A percentile compares a stretch with the other conserved stretches of the same genome.
Conservation (phyloP, 1,140 invertebrate species). For the Leptopilina clavipes region DNA sequence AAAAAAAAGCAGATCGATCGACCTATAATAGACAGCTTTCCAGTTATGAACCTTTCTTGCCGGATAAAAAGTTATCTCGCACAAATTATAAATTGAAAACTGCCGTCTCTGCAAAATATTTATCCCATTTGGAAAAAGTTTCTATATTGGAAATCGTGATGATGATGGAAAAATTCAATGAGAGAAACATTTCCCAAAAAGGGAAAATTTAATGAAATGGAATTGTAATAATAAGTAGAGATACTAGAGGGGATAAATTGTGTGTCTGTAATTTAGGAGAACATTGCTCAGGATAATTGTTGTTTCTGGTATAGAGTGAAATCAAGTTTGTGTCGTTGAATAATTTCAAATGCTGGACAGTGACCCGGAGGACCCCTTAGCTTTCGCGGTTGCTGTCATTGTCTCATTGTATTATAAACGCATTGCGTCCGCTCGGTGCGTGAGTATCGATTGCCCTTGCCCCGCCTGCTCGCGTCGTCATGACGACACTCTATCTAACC, state of each 20-base stretch:
- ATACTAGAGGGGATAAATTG: no score
- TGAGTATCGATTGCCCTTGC: slow-evolving; percentile 73
- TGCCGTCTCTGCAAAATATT: no score
- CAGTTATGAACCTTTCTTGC: neutral
- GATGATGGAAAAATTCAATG: no score
- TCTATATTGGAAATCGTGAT: no score
- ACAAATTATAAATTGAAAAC: neutral
- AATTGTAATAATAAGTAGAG: no score
- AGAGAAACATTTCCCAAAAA: no score
- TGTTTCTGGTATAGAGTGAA: neutral
- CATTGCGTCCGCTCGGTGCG: slow-evolving; percentile 67
- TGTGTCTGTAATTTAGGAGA: no score
- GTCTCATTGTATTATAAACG: slow-evolving; percentile 72
- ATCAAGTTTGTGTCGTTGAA: slow-evolving; percentile 8
- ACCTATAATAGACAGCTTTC: slow-evolving; percentile 26
- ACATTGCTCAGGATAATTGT: no score
- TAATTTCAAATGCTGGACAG: neutral
- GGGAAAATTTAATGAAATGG: no score
- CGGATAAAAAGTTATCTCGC: neutral
- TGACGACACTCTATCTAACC: slow-evolving; percentile 73
- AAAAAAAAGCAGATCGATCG: slow-evolving; percentile 1
- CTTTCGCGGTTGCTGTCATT: slow-evolving; percentile 63
- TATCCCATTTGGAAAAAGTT: no score
- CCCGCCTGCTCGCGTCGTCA: slow-evolving; percentile 73
- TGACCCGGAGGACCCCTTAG: slow-evolving; percentile 47